A percentile compares a stretch with the other conserved stretches of the same genome.
phyloP scores from a whole-genome alignment of 1,140 invertebrate species.

The Elysia chlorotica region DNA sequence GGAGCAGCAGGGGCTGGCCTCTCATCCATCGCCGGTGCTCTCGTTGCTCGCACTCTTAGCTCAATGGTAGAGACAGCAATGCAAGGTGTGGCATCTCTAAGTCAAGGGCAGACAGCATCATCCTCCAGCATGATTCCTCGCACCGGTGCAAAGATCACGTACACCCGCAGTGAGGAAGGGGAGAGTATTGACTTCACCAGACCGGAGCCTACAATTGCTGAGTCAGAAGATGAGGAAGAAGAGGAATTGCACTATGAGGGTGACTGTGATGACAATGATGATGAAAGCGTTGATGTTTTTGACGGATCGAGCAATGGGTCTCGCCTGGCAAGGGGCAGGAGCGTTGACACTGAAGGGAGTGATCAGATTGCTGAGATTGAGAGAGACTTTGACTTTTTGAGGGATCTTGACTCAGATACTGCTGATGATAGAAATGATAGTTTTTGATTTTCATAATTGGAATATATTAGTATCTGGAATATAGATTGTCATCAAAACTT shows the following conservation, averaged over 20 bases:
- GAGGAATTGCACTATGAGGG: constrained; percentile 21
- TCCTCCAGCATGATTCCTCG: constrained; percentile 31
- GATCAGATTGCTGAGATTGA: constrained; percentile 38
- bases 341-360: constrained; percentile 22
- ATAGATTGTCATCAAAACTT: neutral
- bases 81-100: constrained; percentile 28
- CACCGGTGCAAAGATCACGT: constrained; percentile 30
- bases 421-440: neutral
- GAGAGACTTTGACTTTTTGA: constrained; percentile 55
- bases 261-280: constrained; percentile 22
- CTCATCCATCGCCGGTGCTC: constrained; percentile 18
- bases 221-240: constrained; percentile 30
- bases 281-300: constrained; percentile 51
- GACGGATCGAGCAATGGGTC: constrained; percentile 49
- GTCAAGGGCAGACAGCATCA: constrained; percentile 22
- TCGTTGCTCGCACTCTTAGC: constrained; percentile 40
- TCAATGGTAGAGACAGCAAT: constrained; percentile 44
- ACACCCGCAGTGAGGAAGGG: constrained; percentile 29
- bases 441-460: neutral
- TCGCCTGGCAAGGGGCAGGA: too few species aligned
- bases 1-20: constrained; percentile 1
- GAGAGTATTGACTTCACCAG: constrained; percentile 31
- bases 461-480: neutral
- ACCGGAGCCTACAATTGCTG: constrained; percentile 22
- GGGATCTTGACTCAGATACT: constrained; percentile 38